Conservation (phyloP, 1,140 invertebrate species). For the Sitodiplosis mosellana region DNA sequence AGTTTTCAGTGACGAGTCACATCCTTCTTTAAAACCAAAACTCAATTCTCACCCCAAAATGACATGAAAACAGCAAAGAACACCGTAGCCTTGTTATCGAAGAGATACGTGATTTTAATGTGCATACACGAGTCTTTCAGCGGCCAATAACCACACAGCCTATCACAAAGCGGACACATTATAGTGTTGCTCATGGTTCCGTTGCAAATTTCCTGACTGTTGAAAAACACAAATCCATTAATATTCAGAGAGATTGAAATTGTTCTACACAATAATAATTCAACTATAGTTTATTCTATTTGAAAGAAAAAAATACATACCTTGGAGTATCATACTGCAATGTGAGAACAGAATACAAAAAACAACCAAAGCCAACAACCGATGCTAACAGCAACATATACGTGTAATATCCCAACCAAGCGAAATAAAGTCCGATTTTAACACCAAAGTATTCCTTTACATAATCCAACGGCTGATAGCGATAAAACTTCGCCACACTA, state of each 20-base stretch:
- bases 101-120: slow-evolving; percentile 76
- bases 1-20: too few species aligned
- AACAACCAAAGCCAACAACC: slow-evolving; percentile 61
- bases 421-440: slow-evolving; percentile 88
- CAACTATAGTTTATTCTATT: too few species aligned
- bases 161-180: slow-evolving; percentile 77
- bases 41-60: slow-evolving; percentile 79
- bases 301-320: slow-evolving; percentile 25
- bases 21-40: too few species aligned
- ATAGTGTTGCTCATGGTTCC: slow-evolving; percentile 26
- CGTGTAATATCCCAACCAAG: slow-evolving; percentile 95
- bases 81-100: slow-evolving; percentile 88
- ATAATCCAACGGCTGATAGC: slow-evolving; percentile 76
- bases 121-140: slow-evolving; percentile 72
- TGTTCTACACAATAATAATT: background rate
- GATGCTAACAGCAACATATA: slow-evolving; percentile 78
- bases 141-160: slow-evolving; percentile 75
- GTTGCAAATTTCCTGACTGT: slow-evolving; percentile 68
- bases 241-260: too few species aligned
- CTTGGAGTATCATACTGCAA: slow-evolving; percentile 51
- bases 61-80: slow-evolving; percentile 95
- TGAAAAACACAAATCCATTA: too few species aligned
- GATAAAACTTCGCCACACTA: slow-evolving; percentile 54
- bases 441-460: slow-evolving; percentile 85
- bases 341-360: slow-evolving; percentile 61